Base-by-base conservation (phyloP, 1,140 invertebrate genomes). In the Zaprionus vittiger region DNA sequence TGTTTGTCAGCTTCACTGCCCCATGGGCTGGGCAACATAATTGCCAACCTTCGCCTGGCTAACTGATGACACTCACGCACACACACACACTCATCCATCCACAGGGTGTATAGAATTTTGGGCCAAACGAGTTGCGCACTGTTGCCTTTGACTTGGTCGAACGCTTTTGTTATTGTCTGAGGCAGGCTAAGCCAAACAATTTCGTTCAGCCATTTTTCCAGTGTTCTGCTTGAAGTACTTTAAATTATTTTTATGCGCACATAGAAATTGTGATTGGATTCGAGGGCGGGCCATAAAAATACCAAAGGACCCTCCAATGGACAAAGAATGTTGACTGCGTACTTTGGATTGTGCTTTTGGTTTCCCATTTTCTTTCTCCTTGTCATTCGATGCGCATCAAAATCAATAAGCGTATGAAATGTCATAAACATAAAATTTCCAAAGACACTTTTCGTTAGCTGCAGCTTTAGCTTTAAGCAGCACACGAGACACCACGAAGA, bases 341-440 rank as follows among this genome's bases (percentile, higher is more conserved):
- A 22, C 47, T 22, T 22, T 38, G 61, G 41, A 82, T 79, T 85
- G 75, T 72, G 49, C 47, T 49, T 65, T 24, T 55, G 11, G 6
- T n/a, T 63, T 52, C 60, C 54, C 59, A 49, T 81, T 81, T 65
- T 56, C 47, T 65, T 66, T 22, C 41, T 24, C 28, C 44, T 72
- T 85, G 69, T 86, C 79, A 81, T 72, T 78, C 57, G 62, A 63
- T 73, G 76, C 55, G 55, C 68, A 79, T 84, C 78, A 80, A 74
- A 89, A 90, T 89, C 84, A 89, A 89, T 85, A 90, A 89, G 85
- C 84, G 85, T 77, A 89, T 79, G 72, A 80, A 89, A 75, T 68
- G 75, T 64, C 79, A 85, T 81, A 81, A 89, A 73, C 81, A 81
- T 85, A 69, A 81, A 84, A 86, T 56, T 73, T 64, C 54, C 62